Evolutionary conservation across 2,888 invertebrate genomes (phyloP), one percentile per base, ranked within the genome.

Genomic region (Camptogramma bilineatum): DNA sequence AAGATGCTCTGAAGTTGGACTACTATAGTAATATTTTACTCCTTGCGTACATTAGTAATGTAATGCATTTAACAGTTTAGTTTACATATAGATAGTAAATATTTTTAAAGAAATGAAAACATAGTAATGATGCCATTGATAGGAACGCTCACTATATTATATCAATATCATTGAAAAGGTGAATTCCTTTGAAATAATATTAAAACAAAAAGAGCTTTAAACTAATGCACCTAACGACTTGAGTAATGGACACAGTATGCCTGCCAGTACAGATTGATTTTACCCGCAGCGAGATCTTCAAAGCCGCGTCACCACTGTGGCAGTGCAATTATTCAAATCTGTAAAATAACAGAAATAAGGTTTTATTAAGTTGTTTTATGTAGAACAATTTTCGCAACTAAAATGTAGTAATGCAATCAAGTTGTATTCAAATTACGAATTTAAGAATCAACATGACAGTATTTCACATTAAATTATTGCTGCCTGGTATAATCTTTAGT

Each of bases 151-250:
- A 62, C 56, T 60, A 59, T 46, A 53, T 44, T 52, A 56, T 53
- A 42, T 52, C 24, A 63, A 56, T 59, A 62, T 60, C 19, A 56
- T 65, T 62, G 18, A 46, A 64, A 52, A 52, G 52, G 57, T 47
- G 39, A 46, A 66, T 44, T 28, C 34, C 50, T 53, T 55, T 28
- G 17, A 63, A 56, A 48, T 44, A 58, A 67, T 60, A 64, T 54
- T 50, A 53, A 76, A 76, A 73, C 74, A 74, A 74, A 72, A 73
- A 73, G 76, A 79, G 79, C 80, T 73, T 74, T 75, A 80, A 82
- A 84, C 81, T 66, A 86, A 90, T 91, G 92, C 91, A 91, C 91
- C 88, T 83, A 89, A 86, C 88, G 84, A 81, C 82, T 84, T 83
- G 52, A 85, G 79, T 81, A 83, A 86, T 86, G 80, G 71, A 84